phyloP scores from a whole-genome alignment of 2,113 vertebrate genomes.

The Patagioenas fasciata region DNA sequence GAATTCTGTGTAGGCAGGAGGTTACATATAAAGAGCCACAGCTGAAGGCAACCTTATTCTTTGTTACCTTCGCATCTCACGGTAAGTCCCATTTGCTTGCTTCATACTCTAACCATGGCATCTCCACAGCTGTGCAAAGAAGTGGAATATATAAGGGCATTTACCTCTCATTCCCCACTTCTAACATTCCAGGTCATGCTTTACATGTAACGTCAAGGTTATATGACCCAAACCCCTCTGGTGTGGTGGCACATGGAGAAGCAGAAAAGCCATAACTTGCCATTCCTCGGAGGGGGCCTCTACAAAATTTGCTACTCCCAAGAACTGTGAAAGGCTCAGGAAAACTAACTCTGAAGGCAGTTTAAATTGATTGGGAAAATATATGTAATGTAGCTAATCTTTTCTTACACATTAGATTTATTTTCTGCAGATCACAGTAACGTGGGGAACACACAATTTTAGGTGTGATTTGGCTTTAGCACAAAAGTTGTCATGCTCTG shows the following conservation, averaged over 20 bases:
- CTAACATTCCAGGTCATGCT: not conserved
- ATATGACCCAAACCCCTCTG: not conserved
- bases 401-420: not conserved
- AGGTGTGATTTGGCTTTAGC: not conserved
- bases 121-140: not conserved
- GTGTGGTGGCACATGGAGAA: not conserved
- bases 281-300: not conserved
- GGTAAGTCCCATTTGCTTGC: conserved; percentile 38
- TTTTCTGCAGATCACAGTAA: not conserved
- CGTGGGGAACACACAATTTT: not conserved
- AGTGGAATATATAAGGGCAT: not conserved
- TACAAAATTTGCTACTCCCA: not conserved
- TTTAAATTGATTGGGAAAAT: not conserved
- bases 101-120: not conserved
- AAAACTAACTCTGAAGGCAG: not conserved
- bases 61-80: conserved; percentile 24
- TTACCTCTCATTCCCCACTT: not conserved
- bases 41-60: not conserved
- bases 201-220: not conserved
- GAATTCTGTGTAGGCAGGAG: conserved; percentile 47
- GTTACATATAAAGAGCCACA: conserved; percentile 35
- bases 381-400: not conserved
- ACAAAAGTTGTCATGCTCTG: not conserved
- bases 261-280: not conserved
- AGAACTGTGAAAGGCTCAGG: not conserved